phyloP scores from a whole-genome alignment of 2,888 invertebrate species.

The Gastracanthus pulcherrimus region DNA sequence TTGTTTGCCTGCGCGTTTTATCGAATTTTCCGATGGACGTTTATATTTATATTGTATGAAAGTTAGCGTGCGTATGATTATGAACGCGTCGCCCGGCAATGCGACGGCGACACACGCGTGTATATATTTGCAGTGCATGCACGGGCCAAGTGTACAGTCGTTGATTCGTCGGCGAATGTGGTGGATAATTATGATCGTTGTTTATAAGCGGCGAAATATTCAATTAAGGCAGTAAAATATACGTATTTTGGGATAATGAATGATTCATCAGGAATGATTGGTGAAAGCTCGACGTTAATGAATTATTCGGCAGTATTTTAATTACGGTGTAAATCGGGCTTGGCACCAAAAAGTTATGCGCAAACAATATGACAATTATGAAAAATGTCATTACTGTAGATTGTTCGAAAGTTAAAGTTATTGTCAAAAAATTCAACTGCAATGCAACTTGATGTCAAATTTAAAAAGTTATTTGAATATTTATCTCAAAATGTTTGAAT shows the following conservation, averaged over 20 bases:
- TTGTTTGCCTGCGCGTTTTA: conserved; percentile 28
- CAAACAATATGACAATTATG: not conserved
- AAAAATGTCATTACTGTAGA: not conserved
- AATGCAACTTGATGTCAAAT: no score
- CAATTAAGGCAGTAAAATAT: conserved; percentile 33
- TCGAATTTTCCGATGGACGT: not conserved
- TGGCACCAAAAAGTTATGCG: no score
- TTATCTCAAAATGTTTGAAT: not conserved
- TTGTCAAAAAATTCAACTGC: no score
- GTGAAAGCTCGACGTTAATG: conserved; percentile 16
- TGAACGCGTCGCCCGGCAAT: no score
- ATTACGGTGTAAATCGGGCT: not conserved
- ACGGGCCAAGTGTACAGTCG: not conserved
- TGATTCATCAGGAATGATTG: conserved; percentile 40
- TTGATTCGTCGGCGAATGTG: conserved; percentile 19
- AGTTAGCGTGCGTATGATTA: not conserved
- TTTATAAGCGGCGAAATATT: conserved; percentile 34
- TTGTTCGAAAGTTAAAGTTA: no score
- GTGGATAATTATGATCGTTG: conserved; percentile 37
- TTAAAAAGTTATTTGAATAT: no score
- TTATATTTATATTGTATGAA: not conserved
- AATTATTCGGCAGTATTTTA: conserved; percentile 34
- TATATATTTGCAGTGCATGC: no score
- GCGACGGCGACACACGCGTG: no score
- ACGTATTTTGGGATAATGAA: conserved; percentile 36